Conservation (phyloP, 2,888 invertebrate species). For the Eudemis profundana region DNA sequence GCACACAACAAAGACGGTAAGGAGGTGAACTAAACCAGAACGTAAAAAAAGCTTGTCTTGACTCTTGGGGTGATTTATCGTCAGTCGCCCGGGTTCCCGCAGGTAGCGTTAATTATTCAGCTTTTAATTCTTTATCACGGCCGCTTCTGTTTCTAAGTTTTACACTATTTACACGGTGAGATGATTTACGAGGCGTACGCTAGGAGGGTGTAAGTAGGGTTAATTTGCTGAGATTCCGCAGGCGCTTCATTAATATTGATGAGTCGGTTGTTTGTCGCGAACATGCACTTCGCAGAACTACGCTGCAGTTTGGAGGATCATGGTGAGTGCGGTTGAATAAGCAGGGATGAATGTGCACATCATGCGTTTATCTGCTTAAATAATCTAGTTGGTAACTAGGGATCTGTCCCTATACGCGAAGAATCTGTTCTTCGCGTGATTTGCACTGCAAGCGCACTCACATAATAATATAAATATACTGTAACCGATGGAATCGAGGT, state of each 20-base stretch:
- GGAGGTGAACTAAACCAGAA: conserved; percentile 79
- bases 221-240: conserved; percentile 57
- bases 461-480: background rate
- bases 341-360: conserved; percentile 26
- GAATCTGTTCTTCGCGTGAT: too few relatives aligned
- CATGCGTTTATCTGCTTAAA: conserved; percentile 13
- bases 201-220: conserved; percentile 55
- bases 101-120: conserved; percentile 81
- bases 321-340: conserved; percentile 41
- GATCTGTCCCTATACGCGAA: background rate
- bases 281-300: conserved; percentile 46
- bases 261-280: conserved; percentile 41
- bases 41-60: conserved; percentile 76
- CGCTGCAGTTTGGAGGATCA: conserved; percentile 25
- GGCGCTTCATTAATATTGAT: conserved; percentile 52
- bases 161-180: conserved; percentile 78
- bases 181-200: conserved; percentile 73
- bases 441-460: too few relatives aligned
- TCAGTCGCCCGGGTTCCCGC: conserved; percentile 58
- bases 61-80: conserved; percentile 79
- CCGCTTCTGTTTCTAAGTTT: conserved; percentile 73
- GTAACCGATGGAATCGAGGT: conserved; percentile 9
- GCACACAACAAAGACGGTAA: conserved; percentile 69
- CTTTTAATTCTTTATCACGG: conserved; percentile 83
- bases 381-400: background rate